Evolutionary conservation across 2,888 invertebrate genomes (phyloP), one percentile per base, ranked within the genome.

Genomic region (Zeuzera pyrina): DNA sequence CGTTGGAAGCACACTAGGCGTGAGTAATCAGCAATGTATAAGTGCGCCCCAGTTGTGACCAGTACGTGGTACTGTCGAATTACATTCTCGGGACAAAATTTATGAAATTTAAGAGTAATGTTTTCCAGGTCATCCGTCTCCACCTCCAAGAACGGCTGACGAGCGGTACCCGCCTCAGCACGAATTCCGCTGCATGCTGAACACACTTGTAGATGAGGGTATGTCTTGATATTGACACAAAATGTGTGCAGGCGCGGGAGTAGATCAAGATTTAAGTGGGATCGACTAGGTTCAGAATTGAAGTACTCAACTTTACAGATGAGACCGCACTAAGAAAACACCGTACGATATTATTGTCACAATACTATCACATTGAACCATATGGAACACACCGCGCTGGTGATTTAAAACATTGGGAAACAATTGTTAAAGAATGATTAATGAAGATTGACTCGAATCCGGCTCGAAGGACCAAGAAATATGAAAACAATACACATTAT

Each of bases 191-290:
- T 56, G 57, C 23, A 56, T 70, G 60, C 49, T 76, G 1, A 48
- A 61, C 19, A 36, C 49, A 0, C 26, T 79, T 0, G 33, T 77
- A 0, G 53, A 68, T 7, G 64, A 74, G 16, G 78, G 79, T 78
- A 24, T 34, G 47, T 41, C n/a, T 12, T 15, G 12, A 15, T n/a
- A 22, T 22, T 2, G n/a, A n/a, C 3, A 19, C 7, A 19, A 19
- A 6, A 19, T 5, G 19, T 5, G 19, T 6, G 4, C 19, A 8
- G 19, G 8, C 19, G n/a, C n/a, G n/a, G n/a, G n/a, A 14, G 2
- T 15, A 8, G 2, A 14, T n/a, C 2, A 2, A 14, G 13, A 23
- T 3, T 16, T n/a, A 30, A 19, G 19, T 6, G 8, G 8, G 19
- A 19, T 6, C 19, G 19, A 19, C 7, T 19, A 19, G 4, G 4